A percentile compares a stretch with the other conserved stretches of the same genome.
These are phyloP conservation scores for Colletes gigas DNA, from an alignment of 1,140 invertebrate genomes.

Conservation along the genomic window DNA sequence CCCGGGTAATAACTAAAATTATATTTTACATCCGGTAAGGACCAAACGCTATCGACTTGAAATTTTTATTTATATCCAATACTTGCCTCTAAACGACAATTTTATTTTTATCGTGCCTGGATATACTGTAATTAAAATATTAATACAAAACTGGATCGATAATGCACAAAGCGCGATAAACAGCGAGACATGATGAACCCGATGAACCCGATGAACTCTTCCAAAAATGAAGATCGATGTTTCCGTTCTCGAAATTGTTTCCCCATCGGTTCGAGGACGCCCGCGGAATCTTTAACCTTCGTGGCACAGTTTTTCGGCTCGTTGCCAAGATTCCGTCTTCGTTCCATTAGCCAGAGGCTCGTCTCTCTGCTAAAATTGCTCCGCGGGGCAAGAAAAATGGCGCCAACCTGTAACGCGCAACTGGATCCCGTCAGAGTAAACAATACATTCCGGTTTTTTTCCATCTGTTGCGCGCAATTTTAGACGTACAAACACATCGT, in stretches of 20 bases:
- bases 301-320: constrained; percentile 7
- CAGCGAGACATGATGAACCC: background rate
- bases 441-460: constrained; percentile 15
- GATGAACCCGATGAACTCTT: background rate
- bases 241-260: background rate
- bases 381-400: background rate
- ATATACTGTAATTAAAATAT: too few relatives aligned
- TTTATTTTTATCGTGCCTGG: too few relatives aligned
- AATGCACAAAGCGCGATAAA: background rate
- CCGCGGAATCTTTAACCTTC: constrained; percentile 24
- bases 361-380: constrained; percentile 29
- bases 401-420: constrained; percentile 20
- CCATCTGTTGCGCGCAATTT: constrained; percentile 11
- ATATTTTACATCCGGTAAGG: too few relatives aligned
- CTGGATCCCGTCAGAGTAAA: constrained; percentile 5
- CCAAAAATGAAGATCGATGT: background rate
- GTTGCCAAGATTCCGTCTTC: constrained; percentile 37
- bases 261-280: constrained; percentile 22
- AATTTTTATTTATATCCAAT: too few relatives aligned
- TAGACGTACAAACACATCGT: background rate
- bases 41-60: too few relatives aligned
- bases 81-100: too few relatives aligned
- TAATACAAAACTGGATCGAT: too few relatives aligned
- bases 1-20: too few relatives aligned
- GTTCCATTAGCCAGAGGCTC: constrained; percentile 18